A percentile compares a stretch with the other conserved stretches of the same genome.
Evolutionary conservation across 2,113 vertebrate species (phyloP).

Genomic region (Pollachius pollachius): DNA sequence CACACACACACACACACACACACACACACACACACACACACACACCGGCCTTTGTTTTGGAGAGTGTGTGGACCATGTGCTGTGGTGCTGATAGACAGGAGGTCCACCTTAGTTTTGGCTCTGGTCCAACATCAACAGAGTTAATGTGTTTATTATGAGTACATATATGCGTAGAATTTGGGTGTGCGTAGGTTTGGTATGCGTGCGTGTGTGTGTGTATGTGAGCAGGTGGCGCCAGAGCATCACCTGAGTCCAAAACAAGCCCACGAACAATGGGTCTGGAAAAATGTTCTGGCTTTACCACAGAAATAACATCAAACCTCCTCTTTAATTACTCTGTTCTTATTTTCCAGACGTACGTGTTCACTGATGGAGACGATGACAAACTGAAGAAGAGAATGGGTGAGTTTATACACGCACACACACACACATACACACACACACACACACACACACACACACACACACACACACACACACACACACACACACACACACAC

Average conservation of each 20-base stretch:
- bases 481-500: slow-evolving; percentile 6
- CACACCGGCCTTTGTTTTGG: neutral
- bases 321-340: neutral
- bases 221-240: slow-evolving; percentile 29
- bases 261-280: slow-evolving; percentile 18
- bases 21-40: slow-evolving; percentile 3
- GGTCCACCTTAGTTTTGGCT: slow-evolving; percentile 32
- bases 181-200: neutral
- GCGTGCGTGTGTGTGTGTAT: slow-evolving; percentile 8
- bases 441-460: slow-evolving; percentile 4
- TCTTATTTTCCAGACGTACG: slow-evolving; percentile 81
- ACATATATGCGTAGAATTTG: neutral
- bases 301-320: slow-evolving; percentile 28
- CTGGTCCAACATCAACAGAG: slow-evolving; percentile 11
- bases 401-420: slow-evolving; percentile 74
- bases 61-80: slow-evolving; percentile 36
- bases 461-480: neutral
- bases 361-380: slow-evolving; percentile 91
- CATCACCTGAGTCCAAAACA: slow-evolving; percentile 51
- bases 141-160: neutral
- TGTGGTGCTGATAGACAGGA: slow-evolving; percentile 36
- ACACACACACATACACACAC: slow-evolving; percentile 6
- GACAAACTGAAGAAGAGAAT: slow-evolving; percentile 79
- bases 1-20: slow-evolving; percentile 10
- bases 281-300: neutral